Evolutionary conservation across 2,888 invertebrate genomes (phyloP).

Genomic region (Dorcus hopei): DNA sequence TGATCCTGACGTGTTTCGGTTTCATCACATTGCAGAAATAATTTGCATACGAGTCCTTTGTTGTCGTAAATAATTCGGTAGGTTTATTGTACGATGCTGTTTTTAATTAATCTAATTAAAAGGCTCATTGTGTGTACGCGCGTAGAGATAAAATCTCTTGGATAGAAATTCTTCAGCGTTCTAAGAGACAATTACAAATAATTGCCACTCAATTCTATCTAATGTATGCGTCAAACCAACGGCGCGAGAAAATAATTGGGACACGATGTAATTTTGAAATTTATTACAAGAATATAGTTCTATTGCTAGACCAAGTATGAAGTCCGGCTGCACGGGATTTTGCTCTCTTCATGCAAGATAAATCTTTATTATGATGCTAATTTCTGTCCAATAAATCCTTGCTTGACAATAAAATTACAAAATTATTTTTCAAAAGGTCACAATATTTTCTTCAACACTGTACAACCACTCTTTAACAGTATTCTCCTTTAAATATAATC

Average conservation of each 20-base stretch:
- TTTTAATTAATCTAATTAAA: slow-evolving; percentile 2
- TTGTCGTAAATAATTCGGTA: not conserved
- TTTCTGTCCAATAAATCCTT: slow-evolving; percentile 31
- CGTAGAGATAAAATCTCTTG: not conserved
- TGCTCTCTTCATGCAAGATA: slow-evolving; percentile 25
- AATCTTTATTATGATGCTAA: slow-evolving; percentile 32
- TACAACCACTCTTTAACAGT: no score
- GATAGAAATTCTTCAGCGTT: not conserved
- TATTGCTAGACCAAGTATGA: slow-evolving; percentile 17
- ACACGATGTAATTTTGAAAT: slow-evolving; percentile 49
- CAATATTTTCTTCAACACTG: not conserved
- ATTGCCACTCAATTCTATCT: slow-evolving; percentile 42
- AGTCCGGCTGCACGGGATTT: slow-evolving; percentile 19
- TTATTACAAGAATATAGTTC: slow-evolving; percentile 39
- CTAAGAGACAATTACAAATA: slow-evolving; percentile 40
- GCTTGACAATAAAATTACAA: slow-evolving; percentile 23
- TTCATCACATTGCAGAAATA: not conserved
- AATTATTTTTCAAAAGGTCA: slow-evolving; percentile 4
- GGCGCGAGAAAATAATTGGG: slow-evolving; percentile 51
- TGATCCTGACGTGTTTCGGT: not conserved
- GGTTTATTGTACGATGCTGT: not conserved
- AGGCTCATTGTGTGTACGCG: not conserved
- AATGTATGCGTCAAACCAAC: slow-evolving; percentile 49
- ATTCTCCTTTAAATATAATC: no score
- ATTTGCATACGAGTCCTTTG: not conserved